phyloP scores from a whole-genome alignment of 2,888 invertebrate genomes.

The Euplagia quadripunctaria region DNA sequence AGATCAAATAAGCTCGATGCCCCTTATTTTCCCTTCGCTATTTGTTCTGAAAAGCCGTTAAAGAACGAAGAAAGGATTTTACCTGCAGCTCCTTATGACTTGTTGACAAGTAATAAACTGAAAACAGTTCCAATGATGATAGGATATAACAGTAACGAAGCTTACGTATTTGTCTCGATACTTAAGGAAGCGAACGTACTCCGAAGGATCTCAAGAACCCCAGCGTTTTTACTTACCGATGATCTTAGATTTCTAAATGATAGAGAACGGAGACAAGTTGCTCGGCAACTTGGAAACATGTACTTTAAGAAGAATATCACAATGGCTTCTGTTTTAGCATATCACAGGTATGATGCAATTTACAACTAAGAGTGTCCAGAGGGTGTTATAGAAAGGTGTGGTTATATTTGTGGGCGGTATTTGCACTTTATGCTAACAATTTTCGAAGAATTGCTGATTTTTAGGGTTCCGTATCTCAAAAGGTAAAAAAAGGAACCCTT shows the following conservation, averaged over 20 bases:
- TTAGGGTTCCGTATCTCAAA: no score
- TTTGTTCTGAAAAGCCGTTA: constrained; percentile 71
- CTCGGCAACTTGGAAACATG: constrained; percentile 64
- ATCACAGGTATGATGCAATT: constrained; percentile 67
- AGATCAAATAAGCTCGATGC: constrained; percentile 62
- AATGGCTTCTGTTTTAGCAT: constrained; percentile 65
- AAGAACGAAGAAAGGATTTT: constrained; percentile 72
- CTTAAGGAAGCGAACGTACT: constrained; percentile 60
- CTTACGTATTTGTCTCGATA: constrained; percentile 72
- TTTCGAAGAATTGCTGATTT: no score
- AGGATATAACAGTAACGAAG: constrained; percentile 78
- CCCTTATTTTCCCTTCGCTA: constrained; percentile 75
- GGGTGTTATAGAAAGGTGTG: no score
- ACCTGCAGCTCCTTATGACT: constrained; percentile 66
- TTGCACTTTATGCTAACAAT: no score
- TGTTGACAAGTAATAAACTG: constrained; percentile 59
- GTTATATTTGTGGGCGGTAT: no score
- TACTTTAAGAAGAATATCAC: constrained; percentile 71
- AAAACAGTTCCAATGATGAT: constrained; percentile 72
- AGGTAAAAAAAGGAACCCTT: no score
- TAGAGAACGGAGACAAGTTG: constrained; percentile 63
- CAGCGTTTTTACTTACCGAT: constrained; percentile 67
- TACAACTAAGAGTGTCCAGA: no score
- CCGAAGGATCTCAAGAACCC: constrained; percentile 53
- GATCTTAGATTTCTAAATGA: constrained; percentile 69